A percentile compares a stretch with the other conserved stretches of the same genome.
phyloP scores from a whole-genome alignment of 2,797 vertebrate genomes.

The Danio choprae region DNA sequence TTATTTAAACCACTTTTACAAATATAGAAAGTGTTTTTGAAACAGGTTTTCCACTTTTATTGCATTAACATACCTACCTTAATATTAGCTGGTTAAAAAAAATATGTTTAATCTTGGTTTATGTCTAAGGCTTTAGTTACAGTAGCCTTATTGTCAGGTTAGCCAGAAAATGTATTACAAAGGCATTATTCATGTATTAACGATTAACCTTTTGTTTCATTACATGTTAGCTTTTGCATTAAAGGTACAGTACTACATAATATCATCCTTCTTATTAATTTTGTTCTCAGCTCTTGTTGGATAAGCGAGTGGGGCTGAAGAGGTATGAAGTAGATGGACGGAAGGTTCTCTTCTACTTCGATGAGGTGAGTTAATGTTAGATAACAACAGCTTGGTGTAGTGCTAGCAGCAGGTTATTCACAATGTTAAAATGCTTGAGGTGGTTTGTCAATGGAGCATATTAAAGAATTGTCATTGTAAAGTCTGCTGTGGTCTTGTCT shows the following conservation, averaged over 20 bases:
- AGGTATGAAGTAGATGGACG: constrained; percentile 88
- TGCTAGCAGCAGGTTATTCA: background rate
- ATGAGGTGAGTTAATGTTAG: constrained; percentile 81
- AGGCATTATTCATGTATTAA: constrained; percentile 47
- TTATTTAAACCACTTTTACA: background rate
- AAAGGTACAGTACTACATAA: background rate
- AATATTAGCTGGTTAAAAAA: background rate
- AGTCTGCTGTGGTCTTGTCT: background rate
- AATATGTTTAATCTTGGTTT: background rate
- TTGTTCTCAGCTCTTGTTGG: constrained; percentile 82
- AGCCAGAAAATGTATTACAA: background rate
- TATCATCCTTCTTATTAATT: background rate
- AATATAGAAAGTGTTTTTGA: background rate
- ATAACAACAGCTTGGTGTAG: background rate
- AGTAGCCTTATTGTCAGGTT: background rate
- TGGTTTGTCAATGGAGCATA: constrained; percentile 14
- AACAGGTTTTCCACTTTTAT: background rate
- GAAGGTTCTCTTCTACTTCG: constrained; percentile 93
- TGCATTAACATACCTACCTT: background rate
- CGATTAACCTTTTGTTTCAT: constrained; percentile 13
- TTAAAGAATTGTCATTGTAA: constrained; percentile 8
- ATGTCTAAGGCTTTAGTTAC: background rate
- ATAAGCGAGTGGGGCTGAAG: constrained; percentile 90
- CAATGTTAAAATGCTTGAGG: constrained; percentile 4
- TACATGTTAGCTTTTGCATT: background rate